A percentile compares a stretch with the other conserved stretches of the same genome.
These are phyloP conservation scores for Periparus ater DNA, from an alignment of 2,797 vertebrate species.

Conservation along the genomic window DNA sequence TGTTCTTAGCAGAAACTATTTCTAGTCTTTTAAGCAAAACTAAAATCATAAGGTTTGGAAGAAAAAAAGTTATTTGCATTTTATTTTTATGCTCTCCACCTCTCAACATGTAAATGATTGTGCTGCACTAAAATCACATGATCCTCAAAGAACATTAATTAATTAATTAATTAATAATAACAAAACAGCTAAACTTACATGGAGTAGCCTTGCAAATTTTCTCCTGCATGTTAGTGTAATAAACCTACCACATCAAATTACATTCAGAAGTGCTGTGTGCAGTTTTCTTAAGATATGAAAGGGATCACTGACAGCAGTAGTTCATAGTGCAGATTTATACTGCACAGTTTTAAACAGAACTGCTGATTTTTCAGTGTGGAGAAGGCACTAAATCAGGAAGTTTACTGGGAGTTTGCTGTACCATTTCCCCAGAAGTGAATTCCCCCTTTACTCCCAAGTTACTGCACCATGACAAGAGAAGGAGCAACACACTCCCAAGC, in stretches of 20 bases:
- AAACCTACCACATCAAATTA: neutral
- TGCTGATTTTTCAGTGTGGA: neutral
- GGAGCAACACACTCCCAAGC: neutral
- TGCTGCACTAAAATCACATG: neutral
- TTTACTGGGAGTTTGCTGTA: neutral
- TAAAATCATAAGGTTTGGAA: neutral
- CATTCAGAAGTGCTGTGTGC: neutral
- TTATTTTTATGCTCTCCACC: slow-evolving; percentile 9
- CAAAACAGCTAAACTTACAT: neutral
- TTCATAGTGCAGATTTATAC: neutral
- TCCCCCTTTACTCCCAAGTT: neutral
- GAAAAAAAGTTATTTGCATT: neutral
- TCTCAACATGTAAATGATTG: neutral
- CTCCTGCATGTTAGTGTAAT: neutral
- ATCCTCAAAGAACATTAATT: neutral
- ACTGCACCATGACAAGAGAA: rapidly evolving
- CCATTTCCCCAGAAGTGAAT: rapidly evolving
- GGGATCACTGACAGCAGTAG: neutral
- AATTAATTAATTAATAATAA: slow-evolving; percentile 1
- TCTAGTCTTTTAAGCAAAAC: slow-evolving; percentile 2
- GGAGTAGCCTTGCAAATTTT: neutral
- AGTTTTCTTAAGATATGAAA: neutral
- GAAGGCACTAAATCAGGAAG: neutral
- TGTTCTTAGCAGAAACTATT: neutral
- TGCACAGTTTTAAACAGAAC: neutral